Evolutionary conservation across 2,888 invertebrate genomes (phyloP).

Genomic region (Sarcophaga carnaria): DNA sequence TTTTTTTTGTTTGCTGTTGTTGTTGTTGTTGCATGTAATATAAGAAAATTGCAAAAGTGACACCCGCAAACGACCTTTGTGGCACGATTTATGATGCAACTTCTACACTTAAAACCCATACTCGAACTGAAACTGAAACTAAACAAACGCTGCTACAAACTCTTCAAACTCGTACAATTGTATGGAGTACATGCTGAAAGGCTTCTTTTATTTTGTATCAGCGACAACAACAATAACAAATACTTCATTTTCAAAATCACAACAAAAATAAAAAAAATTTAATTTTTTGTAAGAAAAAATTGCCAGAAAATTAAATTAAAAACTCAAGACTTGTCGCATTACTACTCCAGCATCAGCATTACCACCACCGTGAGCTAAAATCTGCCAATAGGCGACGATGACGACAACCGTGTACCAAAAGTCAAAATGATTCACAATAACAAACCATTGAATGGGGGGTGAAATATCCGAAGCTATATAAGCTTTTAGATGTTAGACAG

Average conservation of each 20-base stretch:
- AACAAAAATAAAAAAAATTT: conserved; percentile 29
- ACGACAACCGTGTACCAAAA: conserved; percentile 23
- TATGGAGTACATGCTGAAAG: neutral
- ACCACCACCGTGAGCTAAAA: conserved; percentile 16
- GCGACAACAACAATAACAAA: conserved; percentile 33
- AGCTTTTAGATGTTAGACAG: conserved; percentile 24
- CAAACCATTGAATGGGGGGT: conserved; percentile 59
- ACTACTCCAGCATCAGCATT: conserved; percentile 8
- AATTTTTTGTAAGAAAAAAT: conserved; percentile 44
- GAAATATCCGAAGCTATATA: conserved; percentile 70
- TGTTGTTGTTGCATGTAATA: conserved; percentile 59
- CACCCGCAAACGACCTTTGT: conserved; percentile 80
- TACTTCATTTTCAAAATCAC: conserved; percentile 37
- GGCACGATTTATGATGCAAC: conserved; percentile 81
- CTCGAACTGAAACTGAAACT: conserved; percentile 24
- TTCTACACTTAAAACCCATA: conserved; percentile 63
- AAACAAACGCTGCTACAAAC: too few species aligned
- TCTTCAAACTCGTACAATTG: neutral
- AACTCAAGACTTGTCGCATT: conserved; percentile 61
- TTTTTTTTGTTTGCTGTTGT: conserved; percentile 9
- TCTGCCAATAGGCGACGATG: conserved; percentile 49
- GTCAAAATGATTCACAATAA: conserved; percentile 26
- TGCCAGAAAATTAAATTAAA: conserved; percentile 65
- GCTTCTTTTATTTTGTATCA: conserved; percentile 48
- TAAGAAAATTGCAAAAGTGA: conserved; percentile 73